Evolutionary conservation across 1,140 invertebrate genomes (phyloP), one percentile per base, ranked within the genome.

Genomic region (Riptortus pedestris): DNA sequence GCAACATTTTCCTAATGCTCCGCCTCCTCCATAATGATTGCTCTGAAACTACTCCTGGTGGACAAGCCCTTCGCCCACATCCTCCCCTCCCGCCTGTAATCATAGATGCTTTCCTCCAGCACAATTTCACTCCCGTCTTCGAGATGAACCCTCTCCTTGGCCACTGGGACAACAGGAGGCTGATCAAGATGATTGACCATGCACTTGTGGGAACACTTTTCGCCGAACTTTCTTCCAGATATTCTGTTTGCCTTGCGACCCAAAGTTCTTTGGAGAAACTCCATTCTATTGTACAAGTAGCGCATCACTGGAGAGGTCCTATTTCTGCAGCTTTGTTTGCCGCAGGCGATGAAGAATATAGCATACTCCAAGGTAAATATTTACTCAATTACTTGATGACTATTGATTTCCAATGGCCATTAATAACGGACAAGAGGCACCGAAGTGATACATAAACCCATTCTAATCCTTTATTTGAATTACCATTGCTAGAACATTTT

Each of bases 321-420:
- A 85, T 96, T 67, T 95, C 91, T 0, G 81, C 90, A 0, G 86
- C 91, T 0, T 77, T 93, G 0, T 96, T 88, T 71, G 85, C 85
- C 0, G 85, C 87, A 2, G 86, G 86, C 11, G 81, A 88, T 67
- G 82, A 84, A 24, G 86, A 89, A 70, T 79, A 57, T 31, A 55
- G 18, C 11, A 22, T 63, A 14, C 62, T 63, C 12, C 57, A 59
- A 59, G 57, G 57, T 59, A 59, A 51, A 5, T 24, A n/a, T 24
- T 9, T n/a, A 9, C n/a, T n/a, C 38, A 9, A 62, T 14, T 18
- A 62, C n/a, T n/a, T n/a, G n/a, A n/a, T n/a, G n/a, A n/a, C n/a
- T 48, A 48, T 33, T 62, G 51, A 14, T 55, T 45, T n/a, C n/a
- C n/a, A n/a, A n/a, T n/a, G n/a, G n/a, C n/a, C n/a, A n/a, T n/a